Conservation (phyloP, 1,140 invertebrate species). For the Diorhabda elongata region DNA sequence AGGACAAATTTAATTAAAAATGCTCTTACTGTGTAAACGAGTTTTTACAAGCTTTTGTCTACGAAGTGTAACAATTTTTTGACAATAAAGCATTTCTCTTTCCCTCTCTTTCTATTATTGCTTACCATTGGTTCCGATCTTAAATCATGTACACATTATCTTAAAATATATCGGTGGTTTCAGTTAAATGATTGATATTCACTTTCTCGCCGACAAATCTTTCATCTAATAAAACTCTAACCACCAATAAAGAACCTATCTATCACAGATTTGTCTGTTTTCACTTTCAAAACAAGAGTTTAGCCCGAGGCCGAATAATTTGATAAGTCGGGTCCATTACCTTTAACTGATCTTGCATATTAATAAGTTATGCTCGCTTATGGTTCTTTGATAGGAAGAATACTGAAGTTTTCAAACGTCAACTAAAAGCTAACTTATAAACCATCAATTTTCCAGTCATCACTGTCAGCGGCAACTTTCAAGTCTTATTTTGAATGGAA, state of each 20-base stretch:
- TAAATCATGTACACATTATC: too few species aligned
- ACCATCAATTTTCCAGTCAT: constrained; percentile 27
- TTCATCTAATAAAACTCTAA: neutral
- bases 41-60: too few species aligned
- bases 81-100: too few species aligned
- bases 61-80: too few species aligned
- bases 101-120: too few species aligned
- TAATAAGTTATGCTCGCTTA: constrained; percentile 19
- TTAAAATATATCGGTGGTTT: too few species aligned
- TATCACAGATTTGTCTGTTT: constrained; percentile 2
- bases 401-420: constrained; percentile 19
- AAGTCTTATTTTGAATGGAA: constrained; percentile 16
- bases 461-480: constrained; percentile 23
- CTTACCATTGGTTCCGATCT: too few species aligned
- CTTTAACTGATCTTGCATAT: constrained; percentile 13
- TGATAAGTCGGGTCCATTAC: constrained; percentile 16
- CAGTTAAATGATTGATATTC: too few species aligned
- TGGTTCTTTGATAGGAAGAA: constrained; percentile 14
- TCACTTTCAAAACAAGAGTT: constrained; percentile 5
- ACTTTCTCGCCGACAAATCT: neutral
- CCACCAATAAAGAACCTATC: constrained; percentile 9
- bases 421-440: constrained; percentile 12
- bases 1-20: too few species aligned
- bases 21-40: too few species aligned
- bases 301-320: constrained; percentile 1